Evolutionary conservation across 2,888 invertebrate species (phyloP).

Genomic region (Coelinius sp.): DNA sequence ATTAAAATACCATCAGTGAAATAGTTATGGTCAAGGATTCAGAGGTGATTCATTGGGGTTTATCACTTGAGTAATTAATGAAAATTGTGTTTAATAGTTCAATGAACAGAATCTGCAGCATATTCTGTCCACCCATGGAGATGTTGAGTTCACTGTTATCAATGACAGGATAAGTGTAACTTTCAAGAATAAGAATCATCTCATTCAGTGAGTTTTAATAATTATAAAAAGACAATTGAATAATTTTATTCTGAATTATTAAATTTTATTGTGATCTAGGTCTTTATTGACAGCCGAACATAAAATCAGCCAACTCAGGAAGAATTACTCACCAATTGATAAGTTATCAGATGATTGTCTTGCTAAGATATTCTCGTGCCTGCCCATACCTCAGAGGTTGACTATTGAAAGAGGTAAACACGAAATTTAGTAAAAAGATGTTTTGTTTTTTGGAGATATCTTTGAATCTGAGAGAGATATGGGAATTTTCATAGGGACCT

Average conservation of each 20-base stretch:
- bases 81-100: not conserved
- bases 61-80: not conserved
- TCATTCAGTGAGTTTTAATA: constrained; percentile 3
- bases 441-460: too few species aligned
- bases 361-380: constrained; percentile 19
- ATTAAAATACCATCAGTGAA: too few species aligned
- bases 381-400: constrained; percentile 18
- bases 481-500: too few species aligned
- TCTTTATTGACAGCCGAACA: not conserved
- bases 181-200: constrained; percentile 10
- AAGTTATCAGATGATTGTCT: constrained; percentile 18
- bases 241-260: too few species aligned
- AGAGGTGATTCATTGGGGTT: not conserved
- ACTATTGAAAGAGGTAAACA: constrained; percentile 10
- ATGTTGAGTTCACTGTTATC: not conserved
- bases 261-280: too few species aligned
- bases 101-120: constrained; percentile 1
- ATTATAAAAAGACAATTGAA: not conserved
- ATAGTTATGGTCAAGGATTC: not conserved
- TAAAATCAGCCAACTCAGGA: not conserved
- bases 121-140: not conserved
- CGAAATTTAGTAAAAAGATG: not conserved
- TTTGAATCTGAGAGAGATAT: too few species aligned
- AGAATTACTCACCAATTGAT: constrained; percentile 15
- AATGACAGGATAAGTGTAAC: constrained; percentile 11